Conservation (phyloP, 2,888 invertebrate species). For the Thera obeliscata region DNA sequence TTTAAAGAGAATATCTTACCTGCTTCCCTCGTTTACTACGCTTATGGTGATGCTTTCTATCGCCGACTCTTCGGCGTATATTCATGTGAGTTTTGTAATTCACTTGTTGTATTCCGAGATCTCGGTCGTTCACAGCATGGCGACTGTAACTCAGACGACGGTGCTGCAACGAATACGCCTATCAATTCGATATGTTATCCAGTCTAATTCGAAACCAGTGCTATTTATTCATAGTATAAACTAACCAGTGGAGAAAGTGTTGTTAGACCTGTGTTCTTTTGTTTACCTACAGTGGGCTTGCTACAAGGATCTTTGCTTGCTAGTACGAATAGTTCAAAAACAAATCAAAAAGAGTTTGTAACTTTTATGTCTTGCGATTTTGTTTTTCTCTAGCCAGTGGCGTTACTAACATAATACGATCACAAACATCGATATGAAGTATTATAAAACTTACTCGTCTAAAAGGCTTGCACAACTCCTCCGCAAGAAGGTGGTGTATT, state of each 20-base stretch:
- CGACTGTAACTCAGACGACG: constrained; percentile 95
- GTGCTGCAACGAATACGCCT: constrained; percentile 83
- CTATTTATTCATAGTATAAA: background rate
- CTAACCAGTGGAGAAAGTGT: background rate
- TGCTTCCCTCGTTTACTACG: constrained; percentile 93
- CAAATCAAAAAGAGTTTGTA: background rate
- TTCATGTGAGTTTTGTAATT: constrained; percentile 97
- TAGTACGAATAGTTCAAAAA: background rate
- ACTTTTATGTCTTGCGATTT: constrained; percentile 1
- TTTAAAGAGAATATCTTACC: constrained; percentile 72
- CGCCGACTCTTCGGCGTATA: constrained; percentile 93
- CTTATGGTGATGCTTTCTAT: constrained; percentile 92
- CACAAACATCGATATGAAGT: constrained; percentile 8
- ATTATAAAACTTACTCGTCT: constrained; percentile 87
- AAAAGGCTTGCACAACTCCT: constrained; percentile 94
- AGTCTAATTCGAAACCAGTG: constrained; percentile 4
- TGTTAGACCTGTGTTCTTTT: too few species aligned
- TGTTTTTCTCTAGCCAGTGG: background rate
- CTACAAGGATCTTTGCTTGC: too few species aligned
- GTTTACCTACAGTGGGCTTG: too few species aligned
- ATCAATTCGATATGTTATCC: constrained; percentile 15
- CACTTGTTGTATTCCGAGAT: constrained; percentile 93
- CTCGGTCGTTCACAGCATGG: constrained; percentile 95
- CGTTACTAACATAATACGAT: background rate
- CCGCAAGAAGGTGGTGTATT: constrained; percentile 95